phyloP scores from a whole-genome alignment of 2,888 invertebrate genomes.

The Drosophila buzzatii region DNA sequence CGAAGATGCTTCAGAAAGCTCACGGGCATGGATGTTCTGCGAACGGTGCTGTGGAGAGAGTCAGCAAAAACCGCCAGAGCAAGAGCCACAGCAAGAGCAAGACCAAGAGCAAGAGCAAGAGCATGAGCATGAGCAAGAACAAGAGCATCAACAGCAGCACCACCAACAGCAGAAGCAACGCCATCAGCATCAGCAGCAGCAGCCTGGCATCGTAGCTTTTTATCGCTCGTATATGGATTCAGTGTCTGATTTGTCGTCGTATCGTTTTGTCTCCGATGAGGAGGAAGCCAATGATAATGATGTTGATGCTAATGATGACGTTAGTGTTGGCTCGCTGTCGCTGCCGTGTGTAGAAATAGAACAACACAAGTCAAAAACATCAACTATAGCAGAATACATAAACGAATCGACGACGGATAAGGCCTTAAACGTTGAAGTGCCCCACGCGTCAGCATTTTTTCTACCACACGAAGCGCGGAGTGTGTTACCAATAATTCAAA shows the following conservation, averaged over 20 bases:
- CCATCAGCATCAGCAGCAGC: conserved; percentile 40
- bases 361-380: conserved; percentile 69
- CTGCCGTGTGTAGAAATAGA: conserved; percentile 77
- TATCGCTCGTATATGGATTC: conserved; percentile 77
- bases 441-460: conserved; percentile 60
- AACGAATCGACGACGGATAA: conserved; percentile 47
- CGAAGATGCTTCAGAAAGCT: conserved; percentile 67
- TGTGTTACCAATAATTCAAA: conserved; percentile 82
- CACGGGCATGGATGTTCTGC: conserved; percentile 70
- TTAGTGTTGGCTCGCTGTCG: conserved; percentile 58
- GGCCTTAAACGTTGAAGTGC: conserved; percentile 56
- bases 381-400: conserved; percentile 55
- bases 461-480: conserved; percentile 53
- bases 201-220: conserved; percentile 70
- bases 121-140: conserved; percentile 19
- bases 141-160: conserved; percentile 10
- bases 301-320: conserved; percentile 67
- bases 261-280: conserved; percentile 83
- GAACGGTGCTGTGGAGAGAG: conserved; percentile 81
- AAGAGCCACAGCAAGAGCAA: conserved; percentile 29
- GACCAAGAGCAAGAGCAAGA: conserved; percentile 4
- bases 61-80: conserved; percentile 25
- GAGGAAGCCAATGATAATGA: conserved; percentile 66
- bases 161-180: conserved; percentile 10
- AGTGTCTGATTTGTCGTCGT: conserved; percentile 84